Base-by-base conservation (phyloP, 1,140 invertebrate species). In the Formica exsecta region DNA sequence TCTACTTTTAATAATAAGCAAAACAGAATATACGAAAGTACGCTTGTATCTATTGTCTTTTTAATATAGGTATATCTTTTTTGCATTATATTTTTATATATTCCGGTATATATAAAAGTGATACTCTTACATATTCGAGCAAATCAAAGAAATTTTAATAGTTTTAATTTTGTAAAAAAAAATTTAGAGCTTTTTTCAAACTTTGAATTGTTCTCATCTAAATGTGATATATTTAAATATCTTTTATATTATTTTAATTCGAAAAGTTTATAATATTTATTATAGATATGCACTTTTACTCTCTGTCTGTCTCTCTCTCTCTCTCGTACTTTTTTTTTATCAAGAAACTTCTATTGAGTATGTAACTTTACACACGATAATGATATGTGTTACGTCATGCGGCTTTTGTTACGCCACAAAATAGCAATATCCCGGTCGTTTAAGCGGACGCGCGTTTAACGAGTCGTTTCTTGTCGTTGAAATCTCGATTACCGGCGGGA, bases 401-500 rank as follows among this genome's bases (percentile, higher is more conserved):
- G 61, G 9, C 25, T 83, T 79, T 83, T 83, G 29, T 36, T 22
- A 16, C 19, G 68, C 25, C 54, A 59, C 66, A 61, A 81, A 81
- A 81, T 73, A 73, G 38, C 54, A 44, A 25, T 48, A 29, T 73
- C 19, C 38, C 38, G 54, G 25, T 8, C 11, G 38, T 71, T 61
- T 81, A 75, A 77, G 16, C 59, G 29, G 44, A 41, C 61, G 61
- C 48, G 5, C 81, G 44, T 85, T 85, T 85, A 85, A 64, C 59
- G 22, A 65, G 32, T 65, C 61, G 81, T 77, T 75, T 41, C 73
- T 64, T 79, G 48, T 29, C 73, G 73, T 44, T 64, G 48, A 79
- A 75, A 85, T 79, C 79, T 83, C 68, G 79, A 83, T 83, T 83
- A 83, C 6, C 25, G 19, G 38, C 65, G 68, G 36, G 62, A 48